Percentiles rank a stretch among this genome's conserved stretches.
Evolutionary conservation across 1,140 invertebrate species (phyloP).

Genomic region (Drosophila watanabei): DNA sequence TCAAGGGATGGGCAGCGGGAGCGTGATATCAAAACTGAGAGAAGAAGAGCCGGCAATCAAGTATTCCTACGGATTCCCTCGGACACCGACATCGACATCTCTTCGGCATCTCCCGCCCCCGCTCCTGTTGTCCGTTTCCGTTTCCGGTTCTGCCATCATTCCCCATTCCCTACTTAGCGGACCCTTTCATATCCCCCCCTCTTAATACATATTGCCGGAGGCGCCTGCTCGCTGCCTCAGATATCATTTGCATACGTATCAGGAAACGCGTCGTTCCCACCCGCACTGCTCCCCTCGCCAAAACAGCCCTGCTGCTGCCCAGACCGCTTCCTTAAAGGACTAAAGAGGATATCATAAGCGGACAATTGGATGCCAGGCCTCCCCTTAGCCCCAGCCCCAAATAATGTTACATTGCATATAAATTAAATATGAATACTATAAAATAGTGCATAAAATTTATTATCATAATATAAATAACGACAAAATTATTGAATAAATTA

Average conservation of each 20-base stretch:
- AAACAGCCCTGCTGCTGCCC: slow-evolving; percentile 4
- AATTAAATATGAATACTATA: slow-evolving; percentile 81
- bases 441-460: slow-evolving; percentile 80
- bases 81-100: slow-evolving; percentile 52
- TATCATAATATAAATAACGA: slow-evolving; percentile 77
- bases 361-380: slow-evolving; percentile 30
- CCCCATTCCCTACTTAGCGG: slow-evolving; percentile 25
- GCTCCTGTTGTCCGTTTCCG: slow-evolving; percentile 56
- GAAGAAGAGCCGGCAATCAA: slow-evolving; percentile 74
- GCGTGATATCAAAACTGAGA: slow-evolving; percentile 79
- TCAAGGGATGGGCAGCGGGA: slow-evolving; percentile 27
- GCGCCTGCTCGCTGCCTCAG: slow-evolving; percentile 42
- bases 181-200: slow-evolving; percentile 11
- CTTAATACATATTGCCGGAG: slow-evolving; percentile 53
- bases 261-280: slow-evolving; percentile 65
- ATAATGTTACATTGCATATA: slow-evolving; percentile 82
- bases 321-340: slow-evolving; percentile 7
- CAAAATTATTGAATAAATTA: slow-evolving; percentile 83
- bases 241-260: slow-evolving; percentile 83
- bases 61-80: slow-evolving; percentile 75
- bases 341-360: slow-evolving; percentile 51
- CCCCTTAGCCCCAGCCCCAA: slow-evolving; percentile 19
- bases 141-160: slow-evolving; percentile 44
- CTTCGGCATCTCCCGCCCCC: slow-evolving; percentile 15
- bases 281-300: slow-evolving; percentile 11